Base-by-base conservation (phyloP, 1,140 invertebrate species). In the Heliconius hewitsoni region DNA sequence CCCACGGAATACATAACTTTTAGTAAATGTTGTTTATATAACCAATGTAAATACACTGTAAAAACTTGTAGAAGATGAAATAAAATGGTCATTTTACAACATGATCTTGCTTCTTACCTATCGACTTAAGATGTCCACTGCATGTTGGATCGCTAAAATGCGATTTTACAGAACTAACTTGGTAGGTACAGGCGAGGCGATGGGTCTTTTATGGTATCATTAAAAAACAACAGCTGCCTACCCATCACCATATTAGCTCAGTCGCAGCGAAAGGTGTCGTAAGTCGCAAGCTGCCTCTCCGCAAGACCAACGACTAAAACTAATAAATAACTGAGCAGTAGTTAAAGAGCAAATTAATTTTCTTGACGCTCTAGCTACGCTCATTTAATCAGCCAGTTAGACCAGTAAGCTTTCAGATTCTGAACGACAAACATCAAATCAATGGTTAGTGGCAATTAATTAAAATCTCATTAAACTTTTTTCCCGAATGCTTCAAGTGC, bases 401-500 rank as follows among this genome's bases (percentile, higher is more conserved):
- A 80, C 81, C 82, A 70, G 82, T 87, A 82, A 82, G 70, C 76
- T 71, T 78, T 84, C 66, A 80, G 23, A 81, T 85, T 84, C 76
- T 84, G 84, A 75, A 84, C 18, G 71, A 39, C 37, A 42, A 72
- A 42, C 71, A 72, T 72, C 71, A 42, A 37, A 11, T 73, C 72
- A 73, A 71, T 82, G 73, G 76, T 71, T 82, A 79, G 77, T 78
- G 13, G 60, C 60, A 89, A 90, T 89, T 90, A 92, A 91, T 92
- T 90, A 90, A 90, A 89, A 84, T 83, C 81, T 74, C 81, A 89
- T 90, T 84, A 78, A 82, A 82, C 80, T 87, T 89, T 91, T 93
- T 89, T 85, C 74, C 79, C 72, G 79, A 83, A 86, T 81, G 76
- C 70, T 77, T 86, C 76, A 66, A 66, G 23, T 78, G 79, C 82